A percentile compares a stretch with the other conserved stretches of the same genome.
Evolutionary conservation across 2,797 vertebrate genomes (phyloP).

Genomic region (Myotis findleyi): DNA sequence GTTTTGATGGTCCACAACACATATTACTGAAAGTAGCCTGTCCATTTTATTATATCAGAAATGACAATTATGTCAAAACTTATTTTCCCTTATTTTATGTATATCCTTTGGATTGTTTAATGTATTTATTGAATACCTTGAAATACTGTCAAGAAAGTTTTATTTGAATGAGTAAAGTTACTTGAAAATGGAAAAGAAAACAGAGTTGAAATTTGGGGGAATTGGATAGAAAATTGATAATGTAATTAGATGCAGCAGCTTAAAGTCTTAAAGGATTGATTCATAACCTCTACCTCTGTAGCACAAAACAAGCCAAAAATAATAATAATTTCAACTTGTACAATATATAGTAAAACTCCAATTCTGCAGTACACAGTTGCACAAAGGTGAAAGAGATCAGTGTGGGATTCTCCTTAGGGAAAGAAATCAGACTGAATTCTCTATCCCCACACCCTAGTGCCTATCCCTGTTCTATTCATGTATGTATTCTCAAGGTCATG

Average conservation of each 20-base stretch:
- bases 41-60: not conserved
- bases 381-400: not conserved
- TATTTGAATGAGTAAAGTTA: slow-evolving; percentile 11
- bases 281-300: not conserved
- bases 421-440: not conserved
- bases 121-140: not conserved
- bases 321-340: not conserved
- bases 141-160: slow-evolving; percentile 27
- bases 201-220: not conserved
- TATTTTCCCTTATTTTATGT: not conserved
- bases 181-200: not conserved
- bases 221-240: not conserved
- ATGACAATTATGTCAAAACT: slow-evolving; percentile 30
- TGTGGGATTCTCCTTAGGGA: not conserved
- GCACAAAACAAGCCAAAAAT: slow-evolving; percentile 10
- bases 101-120: not conserved
- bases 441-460: not conserved
- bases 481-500: not conserved
- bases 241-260: not conserved
- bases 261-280: slow-evolving; percentile 5
- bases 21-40: not conserved
- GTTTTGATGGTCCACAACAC: not conserved
- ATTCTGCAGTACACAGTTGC: not conserved
- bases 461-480: not conserved
- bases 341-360: slow-evolving; percentile 22